phyloP scores from a whole-genome alignment of 2,888 invertebrate genomes.

The Nomada fabriciana region DNA sequence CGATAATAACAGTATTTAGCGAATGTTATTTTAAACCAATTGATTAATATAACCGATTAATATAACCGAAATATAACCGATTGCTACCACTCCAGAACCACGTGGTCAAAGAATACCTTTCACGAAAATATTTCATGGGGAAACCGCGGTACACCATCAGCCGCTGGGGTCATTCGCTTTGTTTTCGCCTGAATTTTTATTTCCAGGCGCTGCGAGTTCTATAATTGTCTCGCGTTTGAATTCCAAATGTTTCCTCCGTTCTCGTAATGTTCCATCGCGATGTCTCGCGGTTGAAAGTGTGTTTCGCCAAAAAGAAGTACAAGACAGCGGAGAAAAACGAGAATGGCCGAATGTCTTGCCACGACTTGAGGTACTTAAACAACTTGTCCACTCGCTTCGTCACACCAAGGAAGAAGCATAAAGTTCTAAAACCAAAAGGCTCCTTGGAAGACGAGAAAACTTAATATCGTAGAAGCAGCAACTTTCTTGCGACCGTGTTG shows the following conservation, averaged over 20 bases:
- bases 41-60: no score
- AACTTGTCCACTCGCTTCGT: not conserved
- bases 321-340: not conserved
- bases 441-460: not conserved
- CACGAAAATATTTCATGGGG: not conserved
- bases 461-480: constrained; percentile 10
- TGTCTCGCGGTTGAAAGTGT: not conserved
- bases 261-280: constrained; percentile 18
- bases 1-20: not conserved
- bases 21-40: not conserved
- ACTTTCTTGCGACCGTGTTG: not conserved
- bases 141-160: not conserved
- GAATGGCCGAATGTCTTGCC: not conserved
- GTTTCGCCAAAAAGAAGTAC: not conserved
- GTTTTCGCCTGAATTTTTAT: constrained; percentile 15
- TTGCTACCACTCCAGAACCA: no score
- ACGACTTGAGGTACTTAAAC: constrained; percentile 18
- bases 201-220: not conserved
- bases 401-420: not conserved
- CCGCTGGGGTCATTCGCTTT: constrained; percentile 1
- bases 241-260: constrained; percentile 27
- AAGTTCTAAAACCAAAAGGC: constrained; percentile 7
- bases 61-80: no score
- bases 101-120: not conserved
- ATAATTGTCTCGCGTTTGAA: constrained; percentile 36